Evolutionary conservation across 64 coral and sea anemone species (phyloP), one percentile per base, ranked within the genome.

Genomic region (Trachythela sp.): DNA sequence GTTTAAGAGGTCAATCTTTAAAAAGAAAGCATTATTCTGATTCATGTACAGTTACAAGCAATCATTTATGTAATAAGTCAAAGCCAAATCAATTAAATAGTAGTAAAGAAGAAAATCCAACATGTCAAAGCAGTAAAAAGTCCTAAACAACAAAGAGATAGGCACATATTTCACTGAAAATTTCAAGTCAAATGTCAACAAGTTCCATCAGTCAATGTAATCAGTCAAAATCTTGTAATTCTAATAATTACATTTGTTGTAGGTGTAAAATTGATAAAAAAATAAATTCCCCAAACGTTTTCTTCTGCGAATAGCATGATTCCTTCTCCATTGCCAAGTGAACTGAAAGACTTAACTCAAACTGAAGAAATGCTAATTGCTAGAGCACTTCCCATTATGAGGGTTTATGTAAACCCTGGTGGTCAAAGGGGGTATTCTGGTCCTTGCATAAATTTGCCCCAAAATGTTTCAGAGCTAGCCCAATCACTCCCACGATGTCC

Each of bases 281-380:
- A 68, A n/a, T n/a, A 52, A 1, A 68, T 68, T 68, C 59, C 59
- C 20, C 20, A 68, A 68, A 68, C 3, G 59, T 68, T 68, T 68
- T 68, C 59, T 22, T 68, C 59, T n/a, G 59, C 59, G 30, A 68
- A 68, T 68, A 68, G 59, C 14, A 68, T 68, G 59, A 68, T 68
- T 68, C 59, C 59, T 31, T 68, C 59, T 68, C 6, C 18, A 22
- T 68, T 68, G 59, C 59, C 59, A 68, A 31, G 20, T 68, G 59
- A 68, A 68, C 59, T 68, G 59, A 68, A 68, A 68, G 59, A 68
- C 59, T 68, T 68, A 68, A 68, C 59, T 68, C 59, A 68, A 68
- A 22, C 5, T 31, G 59, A 45, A 45, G 42, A 45, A 45, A 45
- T 45, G 42, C 42, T 45, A 45, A 45, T 45, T 45, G 42, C 11